These are phyloP conservation scores for Pycnonotus jocosus DNA, from an alignment of 2,113 vertebrate genomes.

Conservation along the genomic window DNA sequence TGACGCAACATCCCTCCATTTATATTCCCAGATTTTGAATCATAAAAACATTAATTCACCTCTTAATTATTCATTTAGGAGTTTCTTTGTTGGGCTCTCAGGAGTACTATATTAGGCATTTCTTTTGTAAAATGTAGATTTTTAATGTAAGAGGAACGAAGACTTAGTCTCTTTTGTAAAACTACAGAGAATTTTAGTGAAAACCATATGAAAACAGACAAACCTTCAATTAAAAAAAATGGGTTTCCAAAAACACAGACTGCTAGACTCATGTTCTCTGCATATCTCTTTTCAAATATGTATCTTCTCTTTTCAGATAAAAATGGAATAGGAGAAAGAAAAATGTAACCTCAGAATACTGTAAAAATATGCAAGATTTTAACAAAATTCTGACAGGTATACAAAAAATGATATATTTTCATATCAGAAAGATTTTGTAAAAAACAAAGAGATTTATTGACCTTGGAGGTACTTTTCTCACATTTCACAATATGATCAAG, in stretches of 20 bases:
- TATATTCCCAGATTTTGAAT: slow-evolving; percentile 65
- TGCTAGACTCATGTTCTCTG: slow-evolving; percentile 46
- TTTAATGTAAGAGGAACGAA: slow-evolving; percentile 53
- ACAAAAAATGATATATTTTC: slow-evolving; percentile 10
- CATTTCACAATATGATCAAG: slow-evolving; percentile 8
- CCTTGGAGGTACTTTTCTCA: not conserved
- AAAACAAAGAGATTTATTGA: not conserved
- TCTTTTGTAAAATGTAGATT: slow-evolving; percentile 60
- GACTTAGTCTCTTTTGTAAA: slow-evolving; percentile 35
- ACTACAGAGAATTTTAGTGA: slow-evolving; percentile 62
- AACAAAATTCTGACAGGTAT: slow-evolving; percentile 19
- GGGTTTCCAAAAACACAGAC: slow-evolving; percentile 32
- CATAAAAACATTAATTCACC: slow-evolving; percentile 59
- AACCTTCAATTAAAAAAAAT: slow-evolving; percentile 55
- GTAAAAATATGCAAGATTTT: not conserved
- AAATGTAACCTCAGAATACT: slow-evolving; percentile 17
- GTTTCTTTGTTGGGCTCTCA: slow-evolving; percentile 59
- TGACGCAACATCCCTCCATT: slow-evolving; percentile 63
- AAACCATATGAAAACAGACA: slow-evolving; percentile 57
- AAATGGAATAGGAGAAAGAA: slow-evolving; percentile 37
- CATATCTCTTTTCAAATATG: slow-evolving; percentile 39
- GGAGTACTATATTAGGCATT: slow-evolving; percentile 56
- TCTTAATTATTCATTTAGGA: slow-evolving; percentile 67
- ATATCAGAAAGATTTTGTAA: slow-evolving; percentile 18
- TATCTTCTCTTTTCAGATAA: slow-evolving; percentile 43